Conservation (phyloP, 2,888 invertebrate genomes). For the Phalangium opilio region DNA sequence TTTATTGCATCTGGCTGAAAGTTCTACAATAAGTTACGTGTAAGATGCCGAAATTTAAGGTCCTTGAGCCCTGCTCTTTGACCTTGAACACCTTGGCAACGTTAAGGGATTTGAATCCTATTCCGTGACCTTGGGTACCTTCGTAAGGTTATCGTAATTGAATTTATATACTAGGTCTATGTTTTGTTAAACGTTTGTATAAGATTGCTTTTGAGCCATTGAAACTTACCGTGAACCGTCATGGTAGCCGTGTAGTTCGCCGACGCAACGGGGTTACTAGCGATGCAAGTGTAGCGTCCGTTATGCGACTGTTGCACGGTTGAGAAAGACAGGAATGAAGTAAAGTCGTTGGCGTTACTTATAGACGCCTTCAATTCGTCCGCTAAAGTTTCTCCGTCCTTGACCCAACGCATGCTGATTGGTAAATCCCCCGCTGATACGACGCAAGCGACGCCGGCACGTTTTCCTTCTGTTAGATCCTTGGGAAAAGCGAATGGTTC, state of each 20-base stretch:
- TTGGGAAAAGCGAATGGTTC: slow-evolving; percentile 13
- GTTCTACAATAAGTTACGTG: too few relatives aligned
- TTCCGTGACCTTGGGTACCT: too few relatives aligned
- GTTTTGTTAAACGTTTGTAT: too few relatives aligned
- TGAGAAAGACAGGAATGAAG: slow-evolving; percentile 27
- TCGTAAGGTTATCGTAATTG: too few relatives aligned
- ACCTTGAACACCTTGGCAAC: too few relatives aligned
- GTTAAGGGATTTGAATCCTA: too few relatives aligned
- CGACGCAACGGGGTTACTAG: slow-evolving; percentile 26
- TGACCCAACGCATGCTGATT: slow-evolving; percentile 30
- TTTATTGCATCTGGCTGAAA: too few relatives aligned
- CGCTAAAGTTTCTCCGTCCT: slow-evolving; percentile 28
- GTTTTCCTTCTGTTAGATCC: slow-evolving; percentile 11
- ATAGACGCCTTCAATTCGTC: slow-evolving; percentile 9
- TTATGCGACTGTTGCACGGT: slow-evolving; percentile 27
- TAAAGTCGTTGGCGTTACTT: slow-evolving; percentile 18
- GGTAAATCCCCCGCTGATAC: slow-evolving; percentile 23
- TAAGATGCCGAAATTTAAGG: too few relatives aligned
- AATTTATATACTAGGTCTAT: too few relatives aligned
- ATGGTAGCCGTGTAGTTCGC: slow-evolving; percentile 26
- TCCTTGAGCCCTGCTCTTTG: too few relatives aligned
- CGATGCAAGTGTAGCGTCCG: slow-evolving; percentile 29
- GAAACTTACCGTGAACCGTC: slow-evolving; percentile 18
- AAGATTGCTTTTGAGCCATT: too few relatives aligned
- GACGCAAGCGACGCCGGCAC: slow-evolving; percentile 14